Base-by-base conservation (phyloP, 2,888 invertebrate species). In the Lepidocyrtinus sp. region DNA sequence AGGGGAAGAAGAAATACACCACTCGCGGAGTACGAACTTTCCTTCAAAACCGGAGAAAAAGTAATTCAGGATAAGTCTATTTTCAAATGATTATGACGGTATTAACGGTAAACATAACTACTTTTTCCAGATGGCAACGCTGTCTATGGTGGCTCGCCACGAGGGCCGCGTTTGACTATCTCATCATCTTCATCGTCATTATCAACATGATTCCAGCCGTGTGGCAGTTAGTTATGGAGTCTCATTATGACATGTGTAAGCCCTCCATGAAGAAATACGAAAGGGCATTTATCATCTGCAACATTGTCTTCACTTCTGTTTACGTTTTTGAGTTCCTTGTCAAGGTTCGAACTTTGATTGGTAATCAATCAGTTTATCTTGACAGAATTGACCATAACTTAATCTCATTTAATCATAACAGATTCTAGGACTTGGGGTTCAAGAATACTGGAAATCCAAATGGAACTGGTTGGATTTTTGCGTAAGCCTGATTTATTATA, bases 401-500 rank as follows among this genome's bases (percentile, higher is more conserved):
- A n/a, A n/a, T n/a, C n/a, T 36, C 36, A 36, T 12, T 36, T 7
- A 36, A 36, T 36, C 36, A 36, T 36, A 12, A 36, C 50, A 85
- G 86, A 74, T 84, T 1, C 55, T 84, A 17, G 86, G 86, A 24
- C 50, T 75, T 9, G 86, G 86, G 21, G 36, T 50, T 0, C 9
- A 5, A 1, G 65, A 83, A 0, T 92, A 91, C 85, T 90, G 91
- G 82, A 89, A 88, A 1, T 76, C 80, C 26, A 89, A 90, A 81
- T 92, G 92, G 92, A 91, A 92, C 85, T 90, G 90, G 83, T 87
- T 92, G 19, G 92, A 92, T 82, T 89, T 91, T 72, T 87, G 5
- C n/a, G 55, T 55, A 55, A 55, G 55, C 55, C 9, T 36, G 55
- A 55, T 36, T 36, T 36, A 5, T 12, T 36, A 36, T 12, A 9